A percentile compares a stretch with the other conserved stretches of the same genome.
phyloP scores from a whole-genome alignment of 2,113 vertebrate genomes.

The Clupea harengus region DNA sequence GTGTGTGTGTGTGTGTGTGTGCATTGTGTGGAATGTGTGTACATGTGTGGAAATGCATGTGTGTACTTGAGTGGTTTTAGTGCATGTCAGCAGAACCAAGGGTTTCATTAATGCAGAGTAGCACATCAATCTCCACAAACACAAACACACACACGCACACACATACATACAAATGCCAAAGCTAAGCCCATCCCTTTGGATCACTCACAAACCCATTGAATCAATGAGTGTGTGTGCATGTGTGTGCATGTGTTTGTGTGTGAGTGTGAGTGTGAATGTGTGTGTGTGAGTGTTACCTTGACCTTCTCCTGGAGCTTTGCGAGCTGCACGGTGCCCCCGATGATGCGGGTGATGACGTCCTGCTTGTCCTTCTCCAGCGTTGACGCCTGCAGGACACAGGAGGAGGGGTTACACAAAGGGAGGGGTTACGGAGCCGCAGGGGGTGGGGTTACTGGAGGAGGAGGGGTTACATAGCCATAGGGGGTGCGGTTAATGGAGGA shows the following conservation, averaged over 20 bases:
- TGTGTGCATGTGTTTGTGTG: too few relatives aligned
- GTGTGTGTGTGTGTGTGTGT: too few relatives aligned
- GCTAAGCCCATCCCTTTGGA: too few relatives aligned
- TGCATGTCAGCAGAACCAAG: too few relatives aligned
- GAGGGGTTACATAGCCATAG: slow-evolving; percentile 26
- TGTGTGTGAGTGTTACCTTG: slow-evolving; percentile 72
- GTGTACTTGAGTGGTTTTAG: too few relatives aligned
- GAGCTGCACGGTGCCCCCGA: slow-evolving; percentile 75
- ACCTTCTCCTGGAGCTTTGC: slow-evolving; percentile 85
- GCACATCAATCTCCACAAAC: background rate
- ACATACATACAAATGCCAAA: background rate
- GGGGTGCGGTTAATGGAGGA: slow-evolving; percentile 29
- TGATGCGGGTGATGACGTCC: slow-evolving; percentile 71
- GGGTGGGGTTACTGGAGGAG: too few relatives aligned
- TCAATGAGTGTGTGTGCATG: too few relatives aligned
- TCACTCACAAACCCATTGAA: too few relatives aligned
- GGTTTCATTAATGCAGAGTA: too few relatives aligned
- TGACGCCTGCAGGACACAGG: slow-evolving; percentile 67
- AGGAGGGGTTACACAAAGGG: too few relatives aligned
- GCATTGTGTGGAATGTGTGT: too few relatives aligned
- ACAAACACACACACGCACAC: background rate
- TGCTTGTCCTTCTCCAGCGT: slow-evolving; percentile 82
- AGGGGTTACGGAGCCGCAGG: background rate
- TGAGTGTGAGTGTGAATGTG: background rate
- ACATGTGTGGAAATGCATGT: too few relatives aligned